Conservation (phyloP, 2,113 vertebrate species). For the Nematolebias whitei region DNA sequence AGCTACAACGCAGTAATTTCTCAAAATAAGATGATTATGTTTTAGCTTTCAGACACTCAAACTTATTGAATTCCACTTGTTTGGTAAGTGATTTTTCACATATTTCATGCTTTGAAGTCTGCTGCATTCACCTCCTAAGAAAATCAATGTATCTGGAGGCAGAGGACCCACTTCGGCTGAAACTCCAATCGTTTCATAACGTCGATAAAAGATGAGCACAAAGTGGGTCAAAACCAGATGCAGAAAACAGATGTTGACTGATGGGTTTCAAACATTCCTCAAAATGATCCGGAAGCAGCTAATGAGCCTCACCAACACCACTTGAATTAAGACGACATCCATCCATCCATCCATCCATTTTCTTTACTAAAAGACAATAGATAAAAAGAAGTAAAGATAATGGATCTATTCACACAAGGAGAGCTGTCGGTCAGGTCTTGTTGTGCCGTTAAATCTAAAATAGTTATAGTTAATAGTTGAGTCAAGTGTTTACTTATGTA, state of each 20-base stretch:
- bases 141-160: conserved; percentile 64
- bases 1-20: no score
- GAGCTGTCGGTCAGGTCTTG: no score
- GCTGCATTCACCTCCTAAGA: conserved; percentile 42
- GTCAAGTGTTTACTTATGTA: no score
- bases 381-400: no score
- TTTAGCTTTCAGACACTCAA: not conserved
- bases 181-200: conserved; percentile 57
- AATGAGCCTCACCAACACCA: conserved; percentile 29
- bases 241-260: conserved; percentile 47
- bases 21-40: no score
- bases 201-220: conserved; percentile 30
- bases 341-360: no score
- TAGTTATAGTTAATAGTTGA: no score
- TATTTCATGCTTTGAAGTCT: conserved; percentile 44
- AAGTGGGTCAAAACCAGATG: conserved; percentile 20
- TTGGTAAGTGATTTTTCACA: conserved; percentile 68
- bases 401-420: no score
- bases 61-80: conserved; percentile 62
- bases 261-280: conserved; percentile 16
- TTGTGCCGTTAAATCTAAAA: no score
- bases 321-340: not conserved
- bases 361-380: no score
- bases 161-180: conserved; percentile 34
- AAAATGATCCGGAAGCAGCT: conserved; percentile 16